Evolutionary conservation across 2,888 invertebrate species (phyloP), one percentile per base, ranked within the genome.

Genomic region (Asteroscopus sphinx): DNA sequence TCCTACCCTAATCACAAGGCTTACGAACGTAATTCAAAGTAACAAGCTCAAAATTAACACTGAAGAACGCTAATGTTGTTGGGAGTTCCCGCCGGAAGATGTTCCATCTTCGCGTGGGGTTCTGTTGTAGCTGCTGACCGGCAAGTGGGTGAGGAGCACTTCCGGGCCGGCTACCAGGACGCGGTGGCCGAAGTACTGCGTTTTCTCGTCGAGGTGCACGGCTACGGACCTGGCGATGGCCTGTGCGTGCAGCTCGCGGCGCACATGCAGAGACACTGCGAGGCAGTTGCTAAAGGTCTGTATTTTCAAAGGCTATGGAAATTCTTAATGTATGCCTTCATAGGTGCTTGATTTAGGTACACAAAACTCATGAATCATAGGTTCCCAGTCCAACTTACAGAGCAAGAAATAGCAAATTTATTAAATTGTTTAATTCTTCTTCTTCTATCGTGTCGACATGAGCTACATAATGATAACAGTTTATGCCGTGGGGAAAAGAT

Each of bases 111-210:
- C 80, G 79, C 73, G 80, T 85, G 86, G 75, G 88, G 83, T 87
- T 88, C 59, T 87, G 79, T 90, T 89, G 60, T 88, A 93, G 93
- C 87, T 17, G 87, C 85, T n/a, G 93, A 93, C 53, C 80, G 87
- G 11, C 86, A 81, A 44, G 65, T 76, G 9, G 80, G 82, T 15
- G 89, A 84, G 48, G 89, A 87, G 21, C 80, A 86, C 71, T 98
- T 96, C 88, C 95, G 97, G 52, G 95, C 97, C 13, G 99, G 99
- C 1, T 99, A 97, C 92, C 97, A 97, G 83, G 99, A 98, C 87
- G 99, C 99, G 73, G 96, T 98, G 83, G 96, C 97, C 48, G 99
- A 99, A 88, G 96, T 97, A 0, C 96, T 98, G 93, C 96, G 98
- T 75, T 99, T 97, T 89, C 96, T 99, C 45, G 97, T 97, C 16